phyloP scores from a whole-genome alignment of 2,797 vertebrate genomes.

The Chelonia mydas region DNA sequence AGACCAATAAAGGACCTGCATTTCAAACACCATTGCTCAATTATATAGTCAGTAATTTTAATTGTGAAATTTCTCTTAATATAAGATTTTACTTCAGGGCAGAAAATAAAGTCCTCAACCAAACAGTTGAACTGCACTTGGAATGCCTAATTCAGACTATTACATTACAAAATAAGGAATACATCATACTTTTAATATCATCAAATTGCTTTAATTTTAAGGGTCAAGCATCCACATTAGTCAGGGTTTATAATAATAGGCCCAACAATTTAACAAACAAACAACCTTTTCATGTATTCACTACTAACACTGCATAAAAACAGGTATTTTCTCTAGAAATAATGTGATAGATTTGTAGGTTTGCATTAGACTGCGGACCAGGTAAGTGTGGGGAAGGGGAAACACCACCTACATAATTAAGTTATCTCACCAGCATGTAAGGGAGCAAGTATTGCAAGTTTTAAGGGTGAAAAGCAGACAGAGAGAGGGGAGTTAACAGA shows the following conservation, averaged over 20 bases:
- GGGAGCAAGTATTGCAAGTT: not conserved
- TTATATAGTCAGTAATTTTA: not conserved
- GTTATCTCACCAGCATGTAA: not conserved
- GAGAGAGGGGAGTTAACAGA: not conserved
- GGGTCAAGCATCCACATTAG: constrained; percentile 48
- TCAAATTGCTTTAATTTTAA: constrained; percentile 61
- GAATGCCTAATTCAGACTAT: constrained; percentile 62
- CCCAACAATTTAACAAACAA: constrained; percentile 21
- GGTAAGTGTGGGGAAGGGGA: not conserved
- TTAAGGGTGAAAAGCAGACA: not conserved
- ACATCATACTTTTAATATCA: constrained; percentile 59
- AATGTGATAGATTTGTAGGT: constrained; percentile 23
- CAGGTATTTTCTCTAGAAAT: constrained; percentile 39
- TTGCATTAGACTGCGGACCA: constrained; percentile 23
- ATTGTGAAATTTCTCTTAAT: not conserved
- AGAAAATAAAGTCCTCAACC: not conserved
- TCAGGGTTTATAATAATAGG: constrained; percentile 57
- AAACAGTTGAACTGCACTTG: constrained; percentile 21
- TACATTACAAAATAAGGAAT: constrained; percentile 58
- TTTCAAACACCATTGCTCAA: not conserved
- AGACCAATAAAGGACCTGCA: not conserved
- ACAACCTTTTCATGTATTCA: constrained; percentile 45
- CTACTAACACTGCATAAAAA: constrained; percentile 61
- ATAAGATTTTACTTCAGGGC: constrained; percentile 1
- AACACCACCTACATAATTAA: not conserved